Evolutionary conservation across 2,113 vertebrate species (phyloP).

Genomic region (pig (Sus scrofa)): DNA sequence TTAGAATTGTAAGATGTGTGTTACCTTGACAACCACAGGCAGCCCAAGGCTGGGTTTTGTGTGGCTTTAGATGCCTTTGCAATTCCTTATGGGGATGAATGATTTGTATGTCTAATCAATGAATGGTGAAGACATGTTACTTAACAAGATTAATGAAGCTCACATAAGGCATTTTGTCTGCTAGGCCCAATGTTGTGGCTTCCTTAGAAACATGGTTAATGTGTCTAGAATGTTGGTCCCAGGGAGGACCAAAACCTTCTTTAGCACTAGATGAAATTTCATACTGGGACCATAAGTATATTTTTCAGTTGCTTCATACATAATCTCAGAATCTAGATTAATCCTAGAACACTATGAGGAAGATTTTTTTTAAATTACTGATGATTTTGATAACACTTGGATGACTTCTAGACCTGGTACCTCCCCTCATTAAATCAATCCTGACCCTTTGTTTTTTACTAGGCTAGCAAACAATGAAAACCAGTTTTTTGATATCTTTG

Average conservation of each 20-base stretch:
- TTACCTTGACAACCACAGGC: conserved; percentile 81
- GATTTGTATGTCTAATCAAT: conserved; percentile 79
- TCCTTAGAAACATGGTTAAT: conserved; percentile 61
- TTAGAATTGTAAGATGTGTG: conserved; percentile 50
- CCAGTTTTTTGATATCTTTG: neutral
- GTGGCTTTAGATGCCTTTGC: conserved; percentile 63
- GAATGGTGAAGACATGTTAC: conserved; percentile 62
- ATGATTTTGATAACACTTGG: neutral
- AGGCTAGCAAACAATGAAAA: neutral
- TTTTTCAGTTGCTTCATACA: neutral
- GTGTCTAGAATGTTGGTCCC: conserved; percentile 3
- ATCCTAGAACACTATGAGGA: neutral
- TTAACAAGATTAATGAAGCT: conserved; percentile 79
- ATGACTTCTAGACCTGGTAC: neutral
- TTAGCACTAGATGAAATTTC: conserved; percentile 37
- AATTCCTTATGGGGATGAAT: conserved; percentile 71
- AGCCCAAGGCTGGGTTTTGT: conserved; percentile 45
- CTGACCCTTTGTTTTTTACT: neutral
- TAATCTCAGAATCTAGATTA: neutral
- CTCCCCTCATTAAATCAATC: neutral
- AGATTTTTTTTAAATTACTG: neutral
- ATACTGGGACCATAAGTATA: neutral
- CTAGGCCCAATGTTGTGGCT: neutral
- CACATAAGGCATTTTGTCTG: conserved; percentile 41
- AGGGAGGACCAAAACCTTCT: neutral